Percentiles rank a stretch among this genome's conserved stretches.
Conservation (phyloP, 2,888 invertebrate genomes). For the Latheticus oryzae region DNA sequence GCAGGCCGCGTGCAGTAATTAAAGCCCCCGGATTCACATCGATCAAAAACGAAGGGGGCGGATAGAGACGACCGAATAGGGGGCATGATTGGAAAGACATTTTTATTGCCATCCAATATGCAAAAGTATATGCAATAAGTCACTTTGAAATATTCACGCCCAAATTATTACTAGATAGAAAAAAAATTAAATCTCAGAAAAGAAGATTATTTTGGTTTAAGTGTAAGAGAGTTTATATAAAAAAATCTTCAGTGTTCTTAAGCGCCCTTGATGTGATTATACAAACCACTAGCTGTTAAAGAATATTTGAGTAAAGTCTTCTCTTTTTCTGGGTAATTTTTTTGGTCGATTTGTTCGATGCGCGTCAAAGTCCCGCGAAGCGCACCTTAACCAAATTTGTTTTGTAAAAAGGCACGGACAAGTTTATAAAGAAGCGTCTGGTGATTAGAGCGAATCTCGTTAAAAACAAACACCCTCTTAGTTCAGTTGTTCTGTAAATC, state of each 20-base stretch:
- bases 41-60: slow-evolving; percentile 21
- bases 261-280: no score
- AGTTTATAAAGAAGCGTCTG: slow-evolving; percentile 59
- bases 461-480: slow-evolving; percentile 65
- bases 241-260: no score
- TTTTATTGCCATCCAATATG: no score
- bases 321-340: slow-evolving; percentile 21
- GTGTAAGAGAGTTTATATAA: no score
- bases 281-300: no score
- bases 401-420: slow-evolving; percentile 43
- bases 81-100: slow-evolving; percentile 9
- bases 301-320: no score
- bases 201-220: no score
- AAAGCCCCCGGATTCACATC: slow-evolving; percentile 33
- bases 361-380: slow-evolving; percentile 20
- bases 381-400: slow-evolving; percentile 34
- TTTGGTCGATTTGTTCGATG: slow-evolving; percentile 29
- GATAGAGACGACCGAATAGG: neutral
- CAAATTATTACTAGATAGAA: no score
- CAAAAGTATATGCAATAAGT: no score
- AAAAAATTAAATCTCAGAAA: no score
- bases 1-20: slow-evolving; percentile 36
- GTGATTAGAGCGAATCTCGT: slow-evolving; percentile 64
- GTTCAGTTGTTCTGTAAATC: slow-evolving; percentile 63
- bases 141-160: no score